Base-by-base conservation (phyloP, 92 coral and sea anemone genomes). In the Epizoanthus ramosus region DNA sequence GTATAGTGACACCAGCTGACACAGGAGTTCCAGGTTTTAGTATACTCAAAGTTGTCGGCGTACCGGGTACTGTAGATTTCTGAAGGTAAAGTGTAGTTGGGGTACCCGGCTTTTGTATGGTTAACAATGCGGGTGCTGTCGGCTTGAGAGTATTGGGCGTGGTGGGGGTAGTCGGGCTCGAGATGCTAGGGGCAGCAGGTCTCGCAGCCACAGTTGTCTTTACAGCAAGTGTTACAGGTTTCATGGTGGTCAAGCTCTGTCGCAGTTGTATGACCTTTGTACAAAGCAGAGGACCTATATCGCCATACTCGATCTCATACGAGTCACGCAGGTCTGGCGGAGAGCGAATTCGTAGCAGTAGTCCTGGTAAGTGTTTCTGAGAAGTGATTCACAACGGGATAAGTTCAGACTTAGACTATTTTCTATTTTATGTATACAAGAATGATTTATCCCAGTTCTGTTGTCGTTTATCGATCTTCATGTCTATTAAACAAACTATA, bases 361-460 rank as follows among this genome's bases (percentile, higher is more conserved):
- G 91, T 13, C 93, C 94, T 13, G 99, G 99, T 75, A 96, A 89
- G 75, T 96, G 99, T 93, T 96, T 96, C 99, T 96, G 66, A 33
- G 57, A 50, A 59, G 41, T 75, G 75, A 65, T 47, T 8, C 52
- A 83, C 31, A 25, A 19, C 33, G 39, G 61, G 5, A 13, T 12
- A 18, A 25, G 50, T 37, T 53, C 22, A 28, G 53, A 10, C 18
- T 28, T 28, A 28, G 31, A 28, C 31, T 28, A 28, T 28, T 28
- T 28, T 28, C 2, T 28, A 28, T 28, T 28, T 28, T 0, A 28
- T 28, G 31, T 28, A 28, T 28, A 28, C 31, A 28, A 28, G 31
- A 28, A 28, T 28, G 31, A 28, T 28, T 28, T 28, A 28, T 28
- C 31, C 31, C 31, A 28, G 31, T 28, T 28, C 31, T 28, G 31